Base-by-base conservation (phyloP, 2,888 invertebrate species). In the Caenorhabditis sp. region DNA sequence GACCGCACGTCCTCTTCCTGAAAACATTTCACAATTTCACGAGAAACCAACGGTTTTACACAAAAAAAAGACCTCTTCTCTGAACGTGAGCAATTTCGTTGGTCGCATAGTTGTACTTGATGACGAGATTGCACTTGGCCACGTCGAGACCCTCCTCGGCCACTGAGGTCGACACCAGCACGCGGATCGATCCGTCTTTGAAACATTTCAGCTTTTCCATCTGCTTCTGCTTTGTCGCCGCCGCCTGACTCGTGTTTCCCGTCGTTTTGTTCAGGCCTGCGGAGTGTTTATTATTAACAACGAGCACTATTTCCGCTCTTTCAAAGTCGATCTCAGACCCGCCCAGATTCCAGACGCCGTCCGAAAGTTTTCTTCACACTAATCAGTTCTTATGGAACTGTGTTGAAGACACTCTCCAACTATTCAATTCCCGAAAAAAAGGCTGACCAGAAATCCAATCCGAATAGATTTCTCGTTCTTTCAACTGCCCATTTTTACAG, bases 61-160 rank as follows among this genome's bases (percentile, higher is more conserved):
- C 32, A 17, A 17, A 37, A 17, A 13, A 13, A 7, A 9, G n/a
- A 78, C 85, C 85, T 80, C 81, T 75, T 46, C 85, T 48, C 63
- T 85, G 85, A 3, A 85, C 79, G 48, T 84, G 84, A 9, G 84
- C 85, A 53, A 85, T 83, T 27, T 83, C 83, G 53, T 82, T 83
- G 0, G 83, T 79, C 1, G 79, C 79, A 39, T 82, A 82, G 46
- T 84, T 84, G 50, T 85, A 85, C 50, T 84, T 85, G 55, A 85
- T 73, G 15, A 85, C 84, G 13, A 85, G 45, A 65, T 79, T 83
- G 58, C 85, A 85, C 22, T 80, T 59, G 6, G 78, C 71, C 37
- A 85, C 65, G 48, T 85, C 85, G 41, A 85, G 35, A 9, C 85
- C 85, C 59, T 85, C 85, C 32, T 85, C 85, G 7, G 83, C 82